phyloP scores from a whole-genome alignment of 2,113 vertebrate genomes.

The Tetraodon nigroviridis region DNA sequence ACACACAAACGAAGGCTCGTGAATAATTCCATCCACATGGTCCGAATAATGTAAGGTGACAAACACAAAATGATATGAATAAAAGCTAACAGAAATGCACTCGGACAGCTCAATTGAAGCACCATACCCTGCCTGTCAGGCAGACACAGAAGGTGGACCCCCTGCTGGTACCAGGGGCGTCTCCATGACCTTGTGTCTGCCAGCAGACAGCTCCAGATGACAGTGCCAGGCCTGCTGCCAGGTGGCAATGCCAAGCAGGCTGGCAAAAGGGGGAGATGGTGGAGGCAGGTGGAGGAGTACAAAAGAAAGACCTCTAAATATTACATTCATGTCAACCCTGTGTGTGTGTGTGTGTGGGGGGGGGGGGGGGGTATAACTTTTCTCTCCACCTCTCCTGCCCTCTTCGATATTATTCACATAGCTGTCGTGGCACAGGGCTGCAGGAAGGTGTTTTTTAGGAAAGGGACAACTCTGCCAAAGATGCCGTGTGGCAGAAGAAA shows the following conservation, averaged over 20 bases:
- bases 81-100: slow-evolving; percentile 20
- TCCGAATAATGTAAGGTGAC: slow-evolving; percentile 48
- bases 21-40: slow-evolving; percentile 26
- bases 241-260: slow-evolving; percentile 60
- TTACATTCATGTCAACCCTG: slow-evolving; percentile 21
- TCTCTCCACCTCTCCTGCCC: too few relatives aligned
- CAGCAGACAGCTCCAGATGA: slow-evolving; percentile 56
- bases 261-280: background rate
- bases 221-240: slow-evolving; percentile 58
- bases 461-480: slow-evolving; percentile 45
- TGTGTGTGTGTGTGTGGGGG: too few relatives aligned
- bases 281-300: slow-evolving; percentile 5
- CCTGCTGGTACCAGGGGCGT: slow-evolving; percentile 30
- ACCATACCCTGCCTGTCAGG: slow-evolving; percentile 28
- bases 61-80: slow-evolving; percentile 34
- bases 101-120: slow-evolving; percentile 29
- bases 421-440: slow-evolving; percentile 29
- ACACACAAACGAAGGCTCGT: slow-evolving; percentile 12
- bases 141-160: slow-evolving; percentile 36
- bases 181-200: slow-evolving; percentile 67
- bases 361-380: too few relatives aligned
- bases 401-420: too few relatives aligned
- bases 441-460: slow-evolving; percentile 24
- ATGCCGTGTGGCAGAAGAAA: slow-evolving; percentile 25
- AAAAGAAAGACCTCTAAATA: slow-evolving; percentile 21